These are phyloP conservation scores for Thermophis baileyi DNA, from an alignment of 2,113 vertebrate genomes.

Conservation along the genomic window DNA sequence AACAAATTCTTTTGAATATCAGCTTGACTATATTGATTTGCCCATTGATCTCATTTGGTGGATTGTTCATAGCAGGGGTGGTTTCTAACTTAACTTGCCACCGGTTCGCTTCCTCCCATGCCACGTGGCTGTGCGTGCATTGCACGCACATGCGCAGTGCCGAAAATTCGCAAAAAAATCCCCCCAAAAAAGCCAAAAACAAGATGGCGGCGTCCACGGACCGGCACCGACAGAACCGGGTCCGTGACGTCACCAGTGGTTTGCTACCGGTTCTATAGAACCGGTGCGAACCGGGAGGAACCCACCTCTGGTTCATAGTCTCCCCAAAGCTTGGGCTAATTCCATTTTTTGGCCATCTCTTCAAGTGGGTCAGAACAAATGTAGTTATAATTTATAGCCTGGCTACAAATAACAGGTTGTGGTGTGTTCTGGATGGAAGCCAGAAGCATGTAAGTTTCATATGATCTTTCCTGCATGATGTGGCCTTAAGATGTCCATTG, in stretches of 20 bases:
- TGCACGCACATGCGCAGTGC: too few relatives aligned
- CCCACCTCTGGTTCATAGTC: neutral
- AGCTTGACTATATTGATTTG: neutral
- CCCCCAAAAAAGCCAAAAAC: too few relatives aligned
- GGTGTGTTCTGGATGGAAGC: neutral
- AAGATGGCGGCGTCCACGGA: too few relatives aligned
- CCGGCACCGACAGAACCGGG: too few relatives aligned
- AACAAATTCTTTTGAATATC: neutral
- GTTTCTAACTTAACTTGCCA: too few relatives aligned
- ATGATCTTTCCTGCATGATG: neutral
- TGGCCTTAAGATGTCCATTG: neutral
- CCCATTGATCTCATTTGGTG: neutral
- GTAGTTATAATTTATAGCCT: neutral
- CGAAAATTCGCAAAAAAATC: too few relatives aligned
- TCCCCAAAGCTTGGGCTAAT: neutral
- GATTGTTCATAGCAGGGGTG: neutral
- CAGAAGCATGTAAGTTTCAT: neutral
- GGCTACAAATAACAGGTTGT: neutral
- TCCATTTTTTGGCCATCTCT: neutral
- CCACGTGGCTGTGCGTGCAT: too few relatives aligned
- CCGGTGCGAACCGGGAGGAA: too few relatives aligned
- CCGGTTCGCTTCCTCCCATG: too few relatives aligned
- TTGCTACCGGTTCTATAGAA: too few relatives aligned
- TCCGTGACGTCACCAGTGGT: too few relatives aligned
- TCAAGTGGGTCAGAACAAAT: neutral